These are phyloP conservation scores for Osedax frankpressi DNA, from an alignment of 2,888 invertebrate species.

Conservation along the genomic window DNA sequence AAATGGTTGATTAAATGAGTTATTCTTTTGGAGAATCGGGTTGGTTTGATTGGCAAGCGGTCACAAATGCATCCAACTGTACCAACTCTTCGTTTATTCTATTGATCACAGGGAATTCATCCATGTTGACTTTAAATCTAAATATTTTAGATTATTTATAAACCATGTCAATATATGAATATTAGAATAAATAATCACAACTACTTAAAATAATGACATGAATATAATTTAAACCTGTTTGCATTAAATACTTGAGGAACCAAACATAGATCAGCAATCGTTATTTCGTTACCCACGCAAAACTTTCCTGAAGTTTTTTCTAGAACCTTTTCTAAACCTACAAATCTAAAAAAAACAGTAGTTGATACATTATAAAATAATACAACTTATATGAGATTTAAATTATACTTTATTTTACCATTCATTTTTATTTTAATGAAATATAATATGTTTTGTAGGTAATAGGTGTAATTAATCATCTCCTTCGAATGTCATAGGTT, in stretches of 20 bases:
- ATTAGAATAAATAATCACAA: too few species aligned
- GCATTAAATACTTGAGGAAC: conserved; percentile 92
- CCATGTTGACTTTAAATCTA: conserved; percentile 80
- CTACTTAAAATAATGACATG: too few species aligned
- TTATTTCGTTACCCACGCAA: conserved; percentile 82
- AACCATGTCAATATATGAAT: too few species aligned
- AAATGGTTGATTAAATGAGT: too few species aligned
- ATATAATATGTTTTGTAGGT: too few species aligned
- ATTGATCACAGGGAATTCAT: conserved; percentile 74
- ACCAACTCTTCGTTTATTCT: conserved; percentile 73
- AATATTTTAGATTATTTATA: conserved; percentile 20
- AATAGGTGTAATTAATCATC: too few species aligned
- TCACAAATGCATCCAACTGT: conserved; percentile 69
- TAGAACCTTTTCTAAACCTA: conserved; percentile 74
- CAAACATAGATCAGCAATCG: conserved; percentile 83
- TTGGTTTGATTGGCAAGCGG: not conserved
- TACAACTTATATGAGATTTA: too few species aligned
- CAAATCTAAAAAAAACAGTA: conserved; percentile 29
- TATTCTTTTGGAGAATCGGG: not conserved
- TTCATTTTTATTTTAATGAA: too few species aligned
- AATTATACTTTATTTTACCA: too few species aligned
- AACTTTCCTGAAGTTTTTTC: conserved; percentile 63
- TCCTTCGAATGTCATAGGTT: too few species aligned
- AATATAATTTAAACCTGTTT: conserved; percentile 60
- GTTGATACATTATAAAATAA: too few species aligned